Base-by-base conservation (phyloP, 2,113 vertebrate genomes). In the Rhipidura dahli region DNA sequence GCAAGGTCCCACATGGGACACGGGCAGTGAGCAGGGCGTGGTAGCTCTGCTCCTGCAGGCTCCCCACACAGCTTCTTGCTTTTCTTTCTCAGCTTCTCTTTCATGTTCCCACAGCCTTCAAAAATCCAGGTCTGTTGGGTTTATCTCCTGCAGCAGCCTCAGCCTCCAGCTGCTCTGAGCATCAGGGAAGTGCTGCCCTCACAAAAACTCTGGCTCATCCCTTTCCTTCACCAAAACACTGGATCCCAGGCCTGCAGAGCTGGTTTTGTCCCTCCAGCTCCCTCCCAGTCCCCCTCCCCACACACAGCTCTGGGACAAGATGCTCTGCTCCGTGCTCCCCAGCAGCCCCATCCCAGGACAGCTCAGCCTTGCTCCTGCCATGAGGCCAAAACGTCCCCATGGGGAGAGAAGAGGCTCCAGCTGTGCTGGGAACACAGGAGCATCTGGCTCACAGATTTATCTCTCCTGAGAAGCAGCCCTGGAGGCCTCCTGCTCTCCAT, bases 371-470 rank as follows among this genome's bases (percentile, higher is more conserved):
- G 56, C 37, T 70, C 28, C 66, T 42, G 8, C 50, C 23, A 6
- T 0, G 13, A 60, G 72, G 39, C 33, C 49, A 13, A 3, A 42
- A n/a, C 7, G 1, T 24, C n/a, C 2, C 40, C 15, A 1, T 3
- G 33, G 61, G 54, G 30, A 83, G 13, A n/a, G 20, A 33, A 17
- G 40, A 47, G 27, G 31, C 30, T 71, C 4, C 0, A 49, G 33
- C 7, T 7, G 24, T 2, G 10, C 56, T 79, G 57, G 44, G 56
- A 83, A 39, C 1, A 5, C 23, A 19, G 7, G 28, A 47, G 19
- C 12, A 8, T 18, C 39, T 68, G 61, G 26, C 22, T 47, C 20
- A 4, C 0, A 11, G 33, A 6, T 37, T 90, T 39, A 39, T 9
- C 8, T 2, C 22, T 30, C 18, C 37, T 47, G 49, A 80, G 54